A percentile compares a stretch with the other conserved stretches of the same genome.
These are phyloP conservation scores for Operophtera brumata DNA, from an alignment of 2,888 invertebrate genomes.

Conservation along the genomic window DNA sequence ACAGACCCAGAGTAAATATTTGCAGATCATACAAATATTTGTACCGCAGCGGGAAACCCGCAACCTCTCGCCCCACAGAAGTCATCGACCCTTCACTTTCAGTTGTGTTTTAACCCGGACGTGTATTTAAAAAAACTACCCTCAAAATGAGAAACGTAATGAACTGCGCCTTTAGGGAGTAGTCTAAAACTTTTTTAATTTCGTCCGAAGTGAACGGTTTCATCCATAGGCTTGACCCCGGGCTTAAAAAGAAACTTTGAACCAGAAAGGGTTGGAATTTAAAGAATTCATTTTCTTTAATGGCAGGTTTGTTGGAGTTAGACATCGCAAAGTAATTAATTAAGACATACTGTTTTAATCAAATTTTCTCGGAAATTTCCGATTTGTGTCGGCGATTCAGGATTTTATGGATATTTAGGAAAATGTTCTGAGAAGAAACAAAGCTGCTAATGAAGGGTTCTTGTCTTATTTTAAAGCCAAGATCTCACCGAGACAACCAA, in stretches of 20 bases:
- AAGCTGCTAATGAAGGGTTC: no score
- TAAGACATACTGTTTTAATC: slow-evolving; percentile 31
- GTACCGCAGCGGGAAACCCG: no score
- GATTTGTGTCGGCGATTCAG: neutral
- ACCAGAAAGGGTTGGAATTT: slow-evolving; percentile 23
- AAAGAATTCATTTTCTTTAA: slow-evolving; percentile 31
- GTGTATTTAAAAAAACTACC: slow-evolving; percentile 33
- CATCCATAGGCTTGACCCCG: slow-evolving; percentile 32
- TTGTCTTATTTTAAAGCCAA: no score
- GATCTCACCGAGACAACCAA: no score
- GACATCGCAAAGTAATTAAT: slow-evolving; percentile 30
- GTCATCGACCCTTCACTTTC: no score
- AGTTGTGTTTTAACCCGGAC: slow-evolving; percentile 15
- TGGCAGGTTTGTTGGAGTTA: slow-evolving; percentile 27
- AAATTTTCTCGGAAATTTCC: slow-evolving; percentile 11
- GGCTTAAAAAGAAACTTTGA: slow-evolving; percentile 38
- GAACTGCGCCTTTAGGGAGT: slow-evolving; percentile 30
- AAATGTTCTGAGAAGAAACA: no score
- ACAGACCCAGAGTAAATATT: no score
- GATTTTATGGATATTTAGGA: no score
- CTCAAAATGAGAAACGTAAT: slow-evolving; percentile 37
- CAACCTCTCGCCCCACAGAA: no score
- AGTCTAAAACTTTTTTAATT: slow-evolving; percentile 54
- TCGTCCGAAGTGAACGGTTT: slow-evolving; percentile 44
- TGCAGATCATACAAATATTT: no score